These are phyloP conservation scores for Anagrus nilaparvatae DNA, from an alignment of 1,140 invertebrate species.

Conservation along the genomic window DNA sequence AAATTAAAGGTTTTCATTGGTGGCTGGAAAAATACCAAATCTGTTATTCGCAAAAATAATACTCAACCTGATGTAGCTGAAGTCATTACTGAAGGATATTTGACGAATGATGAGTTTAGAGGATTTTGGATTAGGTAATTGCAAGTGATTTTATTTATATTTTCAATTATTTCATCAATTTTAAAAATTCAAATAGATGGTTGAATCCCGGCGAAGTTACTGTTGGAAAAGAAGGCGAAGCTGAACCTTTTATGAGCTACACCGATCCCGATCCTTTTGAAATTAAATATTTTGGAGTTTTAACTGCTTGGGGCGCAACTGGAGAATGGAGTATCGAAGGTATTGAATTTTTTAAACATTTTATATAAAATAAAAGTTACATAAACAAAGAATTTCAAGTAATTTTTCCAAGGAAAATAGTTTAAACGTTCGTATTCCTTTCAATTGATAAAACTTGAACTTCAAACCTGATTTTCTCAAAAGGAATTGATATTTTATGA, in stretches of 20 bases:
- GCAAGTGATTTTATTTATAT: background rate
- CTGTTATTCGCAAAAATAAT: constrained; percentile 69
- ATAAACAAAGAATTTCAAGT: background rate
- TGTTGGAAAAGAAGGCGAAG: constrained; percentile 59
- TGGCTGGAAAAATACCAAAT: constrained; percentile 74
- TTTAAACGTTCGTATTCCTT: background rate
- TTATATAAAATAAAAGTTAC: background rate
- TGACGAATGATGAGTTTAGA: constrained; percentile 59
- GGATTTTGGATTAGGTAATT: constrained; percentile 66
- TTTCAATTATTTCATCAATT: background rate
- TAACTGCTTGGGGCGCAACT: constrained; percentile 73
- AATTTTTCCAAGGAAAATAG: background rate
- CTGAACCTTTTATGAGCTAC: constrained; percentile 59
- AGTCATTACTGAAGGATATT: constrained; percentile 56
- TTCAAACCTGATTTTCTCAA: background rate
- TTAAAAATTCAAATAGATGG: constrained; percentile 47
- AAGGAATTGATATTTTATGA: constrained; percentile 1
- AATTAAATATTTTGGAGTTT: constrained; percentile 64
- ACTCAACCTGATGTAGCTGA: constrained; percentile 68
- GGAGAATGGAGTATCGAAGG: constrained; percentile 78
- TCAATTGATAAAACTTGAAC: background rate
- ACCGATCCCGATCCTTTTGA: constrained; percentile 57
- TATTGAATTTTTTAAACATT: constrained; percentile 27
- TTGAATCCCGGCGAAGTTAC: constrained; percentile 52
- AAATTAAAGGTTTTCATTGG: constrained; percentile 62